Conservation (phyloP, 2,888 invertebrate species). For the Leptarthrus brevirostris region DNA sequence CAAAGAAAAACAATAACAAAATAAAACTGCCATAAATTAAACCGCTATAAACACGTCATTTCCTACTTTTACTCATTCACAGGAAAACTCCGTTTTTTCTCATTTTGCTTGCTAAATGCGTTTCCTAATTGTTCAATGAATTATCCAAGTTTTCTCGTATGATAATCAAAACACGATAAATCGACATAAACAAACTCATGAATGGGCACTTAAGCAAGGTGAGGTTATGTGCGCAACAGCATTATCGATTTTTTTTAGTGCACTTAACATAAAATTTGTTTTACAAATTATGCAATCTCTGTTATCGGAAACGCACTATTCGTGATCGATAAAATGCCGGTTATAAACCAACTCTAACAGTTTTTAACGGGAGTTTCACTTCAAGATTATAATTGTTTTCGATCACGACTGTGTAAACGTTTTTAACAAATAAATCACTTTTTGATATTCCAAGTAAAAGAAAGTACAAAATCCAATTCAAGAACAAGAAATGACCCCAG, state of each 20-base stretch:
- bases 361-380: too few relatives aligned
- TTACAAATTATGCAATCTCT: too few relatives aligned
- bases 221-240: constrained; percentile 28
- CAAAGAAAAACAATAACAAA: constrained; percentile 10
- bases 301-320: too few relatives aligned
- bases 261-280: too few relatives aligned
- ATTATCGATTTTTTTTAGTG: constrained; percentile 27
- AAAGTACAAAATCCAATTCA: constrained; percentile 14
- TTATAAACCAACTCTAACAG: too few relatives aligned
- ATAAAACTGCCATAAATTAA: constrained; percentile 21
- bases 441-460: neutral
- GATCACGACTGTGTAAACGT: too few relatives aligned
- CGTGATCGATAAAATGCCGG: too few relatives aligned
- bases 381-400: too few relatives aligned
- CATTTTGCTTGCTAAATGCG: constrained; percentile 1
- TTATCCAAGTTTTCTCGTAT: neutral
- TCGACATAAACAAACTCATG: constrained; percentile 14
- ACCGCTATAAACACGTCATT: constrained; percentile 40
- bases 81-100: neutral
- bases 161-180: neutral
- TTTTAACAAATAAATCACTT: too few relatives aligned
- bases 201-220: constrained; percentile 9
- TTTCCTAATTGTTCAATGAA: constrained; percentile 14
- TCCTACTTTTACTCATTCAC: constrained; percentile 14
- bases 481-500: constrained; percentile 17